Evolutionary conservation across 1,140 invertebrate species (phyloP), one percentile per base, ranked within the genome.

Genomic region (Bombus breviceps): DNA sequence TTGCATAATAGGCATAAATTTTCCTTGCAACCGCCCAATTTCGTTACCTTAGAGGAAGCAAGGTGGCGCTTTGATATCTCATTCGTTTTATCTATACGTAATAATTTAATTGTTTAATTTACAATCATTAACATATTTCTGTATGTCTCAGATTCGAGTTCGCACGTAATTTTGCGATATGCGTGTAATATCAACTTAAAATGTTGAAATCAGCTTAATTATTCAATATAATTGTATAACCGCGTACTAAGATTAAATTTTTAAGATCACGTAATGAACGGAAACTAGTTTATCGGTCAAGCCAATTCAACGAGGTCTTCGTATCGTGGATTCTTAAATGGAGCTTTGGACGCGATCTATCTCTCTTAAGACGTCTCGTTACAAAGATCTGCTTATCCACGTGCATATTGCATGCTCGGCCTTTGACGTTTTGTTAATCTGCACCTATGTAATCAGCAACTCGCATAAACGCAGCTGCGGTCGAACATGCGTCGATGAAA

Each of bases 331-430:
- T 53, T 22, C 47, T 53, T 53, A 53, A 53, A 53, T 22, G 47
- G 18, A 53, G 47, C 47, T 22, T 53, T 22, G 18, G 1, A 53
- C 18, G 18, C 47, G 47, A 69, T 69, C 68, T 39, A 2, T 39
- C 3, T 10, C 0, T 74, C 9, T 32, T 3, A 2, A 53, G 59
- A 62, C 3, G 8, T 10, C 13, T 86, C 32, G 66, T 86, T 85
- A 88, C 59, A 81, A 78, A 74, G 66, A 62, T 37, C 39, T 18
- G 59, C 32, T 85, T 85, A 85, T 79, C 47, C 74, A 59, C 72
- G 72, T 28, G 72, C 76, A 15, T 25, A 10, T 76, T 53, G 83
- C 83, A 69, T 43, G 88, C 53, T 53, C 10, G 69, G 18, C n/a
- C 47, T 34, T 34, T 39, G 68, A 57, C 76, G 43, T 69, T 22